Percentiles rank a stretch among this genome's conserved stretches.
Evolutionary conservation across 2,113 vertebrate species (phyloP).

Genomic region (Solea senegalensis): DNA sequence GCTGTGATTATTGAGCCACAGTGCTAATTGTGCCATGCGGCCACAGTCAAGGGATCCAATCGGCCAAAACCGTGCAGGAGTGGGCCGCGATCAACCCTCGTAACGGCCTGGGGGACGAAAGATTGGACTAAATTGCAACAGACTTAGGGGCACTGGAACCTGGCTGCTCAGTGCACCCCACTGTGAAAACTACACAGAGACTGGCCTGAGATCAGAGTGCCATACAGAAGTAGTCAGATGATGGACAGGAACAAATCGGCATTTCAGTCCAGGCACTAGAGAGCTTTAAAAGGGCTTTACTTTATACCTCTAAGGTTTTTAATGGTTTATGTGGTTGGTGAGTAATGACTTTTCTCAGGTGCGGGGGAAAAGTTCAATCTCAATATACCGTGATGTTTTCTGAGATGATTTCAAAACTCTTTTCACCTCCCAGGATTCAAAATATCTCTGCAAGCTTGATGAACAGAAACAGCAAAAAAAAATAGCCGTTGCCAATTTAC

Average conservation of each 20-base stretch:
- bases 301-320: slow-evolving; percentile 50
- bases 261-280: slow-evolving; percentile 46
- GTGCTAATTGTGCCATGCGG: slow-evolving; percentile 58
- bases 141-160: slow-evolving; percentile 22
- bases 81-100: slow-evolving; percentile 40
- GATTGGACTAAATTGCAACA: slow-evolving; percentile 23
- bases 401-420: too few relatives aligned
- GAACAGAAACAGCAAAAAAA: too few relatives aligned
- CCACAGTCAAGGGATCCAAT: slow-evolving; percentile 36
- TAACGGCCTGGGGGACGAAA: slow-evolving; percentile 29
- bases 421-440: too few relatives aligned
- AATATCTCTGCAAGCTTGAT: too few relatives aligned
- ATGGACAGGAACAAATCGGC: slow-evolving; percentile 42
- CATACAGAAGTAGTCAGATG: slow-evolving; percentile 18
- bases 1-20: slow-evolving; percentile 62
- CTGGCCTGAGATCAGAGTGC: slow-evolving; percentile 40
- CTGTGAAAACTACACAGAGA: slow-evolving; percentile 28
- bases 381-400: too few relatives aligned
- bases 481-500: too few relatives aligned
- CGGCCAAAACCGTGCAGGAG: slow-evolving; percentile 14
- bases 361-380: too few relatives aligned
- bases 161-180: slow-evolving; percentile 20
- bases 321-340: slow-evolving; percentile 57
- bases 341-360: slow-evolving; percentile 39
- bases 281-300: slow-evolving; percentile 51